Conservation (phyloP, 92 coral and sea anemone genomes). For the Virgularia gustaviana region DNA sequence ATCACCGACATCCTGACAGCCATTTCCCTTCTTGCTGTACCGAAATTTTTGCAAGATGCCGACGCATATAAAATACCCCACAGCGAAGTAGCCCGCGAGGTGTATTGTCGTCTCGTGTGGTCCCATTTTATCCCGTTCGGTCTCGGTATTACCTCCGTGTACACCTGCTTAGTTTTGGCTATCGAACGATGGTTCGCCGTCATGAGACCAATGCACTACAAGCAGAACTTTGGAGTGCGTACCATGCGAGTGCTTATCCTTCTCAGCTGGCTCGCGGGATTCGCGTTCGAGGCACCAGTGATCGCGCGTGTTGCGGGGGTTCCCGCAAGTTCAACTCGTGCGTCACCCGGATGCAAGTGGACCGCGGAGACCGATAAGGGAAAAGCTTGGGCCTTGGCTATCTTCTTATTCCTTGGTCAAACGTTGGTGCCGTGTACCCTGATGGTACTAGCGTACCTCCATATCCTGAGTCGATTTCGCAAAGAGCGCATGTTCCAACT, state of each 20-base stretch:
- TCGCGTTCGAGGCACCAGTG: slow-evolving; percentile 39
- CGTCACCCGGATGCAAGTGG: slow-evolving; percentile 19
- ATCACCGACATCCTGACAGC: slow-evolving; percentile 28
- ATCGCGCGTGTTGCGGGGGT: slow-evolving; percentile 24
- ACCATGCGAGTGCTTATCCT: slow-evolving; percentile 53
- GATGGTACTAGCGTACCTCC: slow-evolving; percentile 14
- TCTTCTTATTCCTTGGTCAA: slow-evolving; percentile 23
- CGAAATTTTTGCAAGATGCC: slow-evolving; percentile 32
- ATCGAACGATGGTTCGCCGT: slow-evolving; percentile 90
- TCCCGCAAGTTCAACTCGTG: background rate
- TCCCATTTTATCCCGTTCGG: slow-evolving; percentile 64
- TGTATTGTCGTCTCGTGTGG: slow-evolving; percentile 29
- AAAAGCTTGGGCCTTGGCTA: slow-evolving; percentile 32
- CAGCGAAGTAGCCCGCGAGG: background rate
- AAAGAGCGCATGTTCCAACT: slow-evolving; percentile 1
- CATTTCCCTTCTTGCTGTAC: slow-evolving; percentile 22
- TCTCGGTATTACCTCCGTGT: slow-evolving; percentile 70
- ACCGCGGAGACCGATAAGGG: slow-evolving; percentile 21
- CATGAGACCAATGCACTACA: slow-evolving; percentile 54
- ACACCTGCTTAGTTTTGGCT: slow-evolving; percentile 64
- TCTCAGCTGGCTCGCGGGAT: slow-evolving; percentile 54
- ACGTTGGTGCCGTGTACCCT: slow-evolving; percentile 23
- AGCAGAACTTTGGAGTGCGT: slow-evolving; percentile 49
- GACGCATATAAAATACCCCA: slow-evolving; percentile 9
- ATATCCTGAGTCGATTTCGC: slow-evolving; percentile 12